A percentile compares a stretch with the other conserved stretches of the same genome.
Conservation (phyloP, 2,888 invertebrate species). For the Gastrophysa polygoni region DNA sequence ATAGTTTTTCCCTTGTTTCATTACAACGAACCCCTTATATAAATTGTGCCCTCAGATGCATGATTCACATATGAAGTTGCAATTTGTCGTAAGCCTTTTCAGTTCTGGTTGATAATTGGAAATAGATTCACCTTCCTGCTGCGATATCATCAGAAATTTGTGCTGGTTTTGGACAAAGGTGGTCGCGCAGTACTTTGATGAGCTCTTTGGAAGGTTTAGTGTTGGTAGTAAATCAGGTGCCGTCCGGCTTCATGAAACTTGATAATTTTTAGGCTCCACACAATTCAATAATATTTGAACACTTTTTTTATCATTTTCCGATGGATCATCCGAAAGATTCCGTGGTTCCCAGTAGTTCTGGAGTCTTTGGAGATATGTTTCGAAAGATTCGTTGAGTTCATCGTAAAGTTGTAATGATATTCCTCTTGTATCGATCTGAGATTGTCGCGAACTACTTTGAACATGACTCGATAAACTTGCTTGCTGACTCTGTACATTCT, state of each 20-base stretch:
- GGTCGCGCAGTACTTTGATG: background rate
- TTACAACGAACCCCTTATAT: conserved; percentile 12
- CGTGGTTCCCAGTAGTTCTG: background rate
- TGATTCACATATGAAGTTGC: conserved; percentile 21
- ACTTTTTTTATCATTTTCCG: background rate
- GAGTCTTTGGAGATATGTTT: background rate
- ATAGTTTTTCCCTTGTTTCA: conserved; percentile 3
- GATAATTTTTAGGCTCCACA: conserved; percentile 21
- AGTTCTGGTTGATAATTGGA: conserved; percentile 22
- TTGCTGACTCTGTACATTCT: no score
- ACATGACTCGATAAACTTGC: no score
- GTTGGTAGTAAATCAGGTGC: conserved; percentile 23
- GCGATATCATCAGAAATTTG: conserved; percentile 26
- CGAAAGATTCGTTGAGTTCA: background rate
- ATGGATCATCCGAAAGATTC: background rate
- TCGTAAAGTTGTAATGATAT: background rate
- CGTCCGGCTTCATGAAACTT: conserved; percentile 17
- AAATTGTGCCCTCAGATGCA: conserved; percentile 21
- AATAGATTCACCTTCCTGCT: conserved; percentile 27
- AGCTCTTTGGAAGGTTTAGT: background rate
- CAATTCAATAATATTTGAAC: conserved; percentile 16
- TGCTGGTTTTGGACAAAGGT: conserved; percentile 29
- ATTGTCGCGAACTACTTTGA: no score
- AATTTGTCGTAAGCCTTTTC: conserved; percentile 24
- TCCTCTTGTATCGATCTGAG: no score